A percentile compares a stretch with the other conserved stretches of the same genome.
phyloP scores from a whole-genome alignment of 2,113 vertebrate species.

The Micronisus gabar region DNA sequence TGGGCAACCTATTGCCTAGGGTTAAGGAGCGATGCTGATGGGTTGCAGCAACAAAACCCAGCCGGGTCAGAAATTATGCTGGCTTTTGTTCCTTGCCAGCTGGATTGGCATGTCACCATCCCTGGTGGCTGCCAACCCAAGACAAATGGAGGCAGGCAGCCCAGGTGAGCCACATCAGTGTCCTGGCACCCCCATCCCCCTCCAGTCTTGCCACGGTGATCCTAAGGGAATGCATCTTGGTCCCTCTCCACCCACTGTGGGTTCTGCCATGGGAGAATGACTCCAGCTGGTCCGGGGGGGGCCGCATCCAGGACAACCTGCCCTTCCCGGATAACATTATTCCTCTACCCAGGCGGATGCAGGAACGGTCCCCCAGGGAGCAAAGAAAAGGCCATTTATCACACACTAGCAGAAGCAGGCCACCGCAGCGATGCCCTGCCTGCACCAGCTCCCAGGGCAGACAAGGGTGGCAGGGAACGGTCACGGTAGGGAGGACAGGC shows the following conservation, averaged over 20 bases:
- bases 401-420: background rate
- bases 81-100: background rate
- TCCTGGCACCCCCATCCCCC: rapidly evolving
- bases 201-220: rapidly evolving
- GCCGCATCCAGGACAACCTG: background rate
- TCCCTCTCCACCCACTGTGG: background rate
- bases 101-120: rapidly evolving
- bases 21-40: background rate
- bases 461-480: background rate
- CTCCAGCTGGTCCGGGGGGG: rapidly evolving
- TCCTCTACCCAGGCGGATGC: background rate
- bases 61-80: background rate
- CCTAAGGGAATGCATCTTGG: background rate
- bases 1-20: rapidly evolving
- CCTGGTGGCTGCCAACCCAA: background rate
- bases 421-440: rapidly evolving
- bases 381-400: background rate
- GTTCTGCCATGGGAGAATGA: background rate
- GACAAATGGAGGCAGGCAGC: background rate
- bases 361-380: background rate
- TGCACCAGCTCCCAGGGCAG: background rate
- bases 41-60: background rate
- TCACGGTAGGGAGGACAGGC: background rate
- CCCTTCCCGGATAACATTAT: background rate
- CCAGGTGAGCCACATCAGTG: rapidly evolving